These are phyloP conservation scores for Alloplasta piceator DNA, from an alignment of 2,888 invertebrate species.

Conservation along the genomic window DNA sequence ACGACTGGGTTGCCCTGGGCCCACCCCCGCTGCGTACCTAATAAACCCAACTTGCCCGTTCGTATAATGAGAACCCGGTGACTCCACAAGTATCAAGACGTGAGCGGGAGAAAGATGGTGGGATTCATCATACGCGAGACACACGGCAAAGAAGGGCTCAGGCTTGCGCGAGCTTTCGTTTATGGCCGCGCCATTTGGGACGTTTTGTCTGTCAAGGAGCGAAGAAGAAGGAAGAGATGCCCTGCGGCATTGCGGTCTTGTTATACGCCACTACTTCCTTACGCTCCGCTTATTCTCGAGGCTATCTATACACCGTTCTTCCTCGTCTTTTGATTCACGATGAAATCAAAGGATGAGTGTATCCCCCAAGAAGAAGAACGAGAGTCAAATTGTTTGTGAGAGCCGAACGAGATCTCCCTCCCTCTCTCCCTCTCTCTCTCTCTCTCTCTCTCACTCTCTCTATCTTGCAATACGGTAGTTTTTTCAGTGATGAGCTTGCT, in stretches of 20 bases:
- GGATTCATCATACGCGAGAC: too few species aligned
- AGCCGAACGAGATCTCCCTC: background rate
- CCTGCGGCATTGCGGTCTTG: conserved; percentile 50
- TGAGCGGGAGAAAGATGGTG: background rate
- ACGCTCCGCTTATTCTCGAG: conserved; percentile 56
- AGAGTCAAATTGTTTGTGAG: conserved; percentile 31
- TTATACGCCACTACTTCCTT: conserved; percentile 66
- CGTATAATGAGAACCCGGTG: conserved; percentile 82
- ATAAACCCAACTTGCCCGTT: conserved; percentile 81
- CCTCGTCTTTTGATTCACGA: conserved; percentile 30
- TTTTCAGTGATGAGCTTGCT: conserved; percentile 12
- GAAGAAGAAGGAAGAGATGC: conserved; percentile 46
- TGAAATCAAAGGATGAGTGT: conserved; percentile 8
- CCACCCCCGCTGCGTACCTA: conserved; percentile 83
- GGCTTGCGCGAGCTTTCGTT: too few species aligned
- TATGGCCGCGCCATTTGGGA: too few species aligned
- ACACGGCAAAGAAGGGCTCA: too few species aligned
- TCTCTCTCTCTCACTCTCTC: conserved; percentile 1
- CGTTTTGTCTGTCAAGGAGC: background rate
- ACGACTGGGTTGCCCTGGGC: conserved; percentile 68
- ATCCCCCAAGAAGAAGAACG: background rate
- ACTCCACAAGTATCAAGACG: conserved; percentile 79
- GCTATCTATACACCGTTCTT: conserved; percentile 26
- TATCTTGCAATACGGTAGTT: conserved; percentile 12
- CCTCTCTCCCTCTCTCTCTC: background rate